These are phyloP conservation scores for Megamerina dolium DNA, from an alignment of 2,888 invertebrate species.

Conservation along the genomic window DNA sequence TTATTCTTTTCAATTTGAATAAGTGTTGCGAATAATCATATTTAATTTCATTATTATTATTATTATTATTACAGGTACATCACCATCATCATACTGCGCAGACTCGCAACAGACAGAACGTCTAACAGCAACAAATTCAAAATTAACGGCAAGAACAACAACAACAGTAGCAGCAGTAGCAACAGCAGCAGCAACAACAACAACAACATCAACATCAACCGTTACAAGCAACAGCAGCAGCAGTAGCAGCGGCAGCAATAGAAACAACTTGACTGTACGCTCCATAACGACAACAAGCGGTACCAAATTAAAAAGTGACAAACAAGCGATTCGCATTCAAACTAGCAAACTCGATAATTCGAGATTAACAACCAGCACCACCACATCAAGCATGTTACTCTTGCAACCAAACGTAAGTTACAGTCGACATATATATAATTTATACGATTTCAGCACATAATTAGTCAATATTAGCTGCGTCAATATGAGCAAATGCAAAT, in stretches of 20 bases:
- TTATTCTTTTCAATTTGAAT: too few species aligned
- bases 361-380: constrained; percentile 35
- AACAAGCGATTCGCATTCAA: constrained; percentile 16
- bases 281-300: constrained; percentile 6
- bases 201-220: constrained; percentile 14
- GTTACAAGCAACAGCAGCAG: constrained; percentile 12
- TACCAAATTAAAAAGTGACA: constrained; percentile 14
- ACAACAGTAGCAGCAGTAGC: constrained; percentile 12
- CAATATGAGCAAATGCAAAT: too few species aligned
- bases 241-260: constrained; percentile 13
- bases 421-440: too few species aligned
- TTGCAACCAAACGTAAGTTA: constrained; percentile 81
- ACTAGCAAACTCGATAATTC: constrained; percentile 27
- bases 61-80: constrained; percentile 34
- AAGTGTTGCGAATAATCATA: too few species aligned
- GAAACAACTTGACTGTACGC: constrained; percentile 8
- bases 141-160: constrained; percentile 19
- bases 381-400: constrained; percentile 80
- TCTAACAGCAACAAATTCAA: constrained; percentile 19
- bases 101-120: constrained; percentile 13
- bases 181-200: constrained; percentile 11
- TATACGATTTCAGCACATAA: too few species aligned
- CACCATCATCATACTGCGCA: constrained; percentile 22
- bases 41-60: too few species aligned
- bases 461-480: too few species aligned